These are phyloP conservation scores for Phyllotreta striolata DNA, from an alignment of 2,888 invertebrate species.

Conservation along the genomic window DNA sequence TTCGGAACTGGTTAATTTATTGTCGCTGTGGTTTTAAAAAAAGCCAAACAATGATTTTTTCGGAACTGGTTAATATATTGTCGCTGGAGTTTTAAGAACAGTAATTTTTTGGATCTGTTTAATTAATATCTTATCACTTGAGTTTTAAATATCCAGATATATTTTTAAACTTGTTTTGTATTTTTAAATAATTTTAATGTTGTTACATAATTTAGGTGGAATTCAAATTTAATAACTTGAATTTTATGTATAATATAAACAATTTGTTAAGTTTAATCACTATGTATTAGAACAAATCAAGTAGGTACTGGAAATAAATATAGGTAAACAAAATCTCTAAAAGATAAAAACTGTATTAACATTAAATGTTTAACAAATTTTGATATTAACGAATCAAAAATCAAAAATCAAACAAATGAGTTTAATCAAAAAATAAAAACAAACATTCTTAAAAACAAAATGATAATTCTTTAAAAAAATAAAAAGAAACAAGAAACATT, in stretches of 20 bases:
- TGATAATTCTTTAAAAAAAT: too few species aligned
- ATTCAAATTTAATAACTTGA: constrained; percentile 10
- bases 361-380: neutral
- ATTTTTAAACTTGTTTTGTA: constrained; percentile 7
- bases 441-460: too few species aligned
- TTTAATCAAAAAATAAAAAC: too few species aligned
- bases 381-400: neutral
- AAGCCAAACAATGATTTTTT: too few species aligned
- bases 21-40: too few species aligned
- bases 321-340: neutral
- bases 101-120: constrained; percentile 8
- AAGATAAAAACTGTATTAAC: neutral
- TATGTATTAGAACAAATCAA: constrained; percentile 5
- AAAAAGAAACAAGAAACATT: too few species aligned
- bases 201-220: constrained; percentile 6
- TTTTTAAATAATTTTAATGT: constrained; percentile 12
- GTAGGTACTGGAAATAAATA: too few species aligned
- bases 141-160: constrained; percentile 10
- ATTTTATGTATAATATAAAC: constrained; percentile 9
- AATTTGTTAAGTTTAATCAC: neutral
- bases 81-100: constrained; percentile 12
- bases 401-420: neutral
- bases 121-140: constrained; percentile 6
- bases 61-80: too few species aligned
- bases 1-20: too few species aligned